Percentiles rank a stretch among this genome's conserved stretches.
Evolutionary conservation across 2,888 invertebrate genomes (phyloP).

Genomic region (Torymus aiolomorphi): DNA sequence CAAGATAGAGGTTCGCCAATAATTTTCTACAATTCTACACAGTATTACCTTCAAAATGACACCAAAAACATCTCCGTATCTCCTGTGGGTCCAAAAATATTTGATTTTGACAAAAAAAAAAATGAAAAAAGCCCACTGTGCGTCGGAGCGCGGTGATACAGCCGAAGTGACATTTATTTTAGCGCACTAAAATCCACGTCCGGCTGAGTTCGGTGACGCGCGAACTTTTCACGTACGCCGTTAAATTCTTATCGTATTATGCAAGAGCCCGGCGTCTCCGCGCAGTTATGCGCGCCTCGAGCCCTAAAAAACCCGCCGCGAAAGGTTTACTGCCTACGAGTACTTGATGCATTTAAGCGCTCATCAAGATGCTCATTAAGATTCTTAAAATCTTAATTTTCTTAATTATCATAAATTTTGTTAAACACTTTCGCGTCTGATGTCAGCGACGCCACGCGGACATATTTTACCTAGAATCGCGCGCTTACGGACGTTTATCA

Average conservation of each 20-base stretch:
- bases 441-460: not conserved
- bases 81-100: too few species aligned
- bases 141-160: not conserved
- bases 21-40: too few species aligned
- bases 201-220: not conserved
- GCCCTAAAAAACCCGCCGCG: conserved; percentile 26
- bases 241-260: conserved; percentile 47
- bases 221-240: conserved; percentile 27
- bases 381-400: conserved; percentile 52
- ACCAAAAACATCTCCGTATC: too few species aligned
- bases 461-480: conserved; percentile 35
- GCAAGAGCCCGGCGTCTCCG: conserved; percentile 18
- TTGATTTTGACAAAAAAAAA: too few species aligned
- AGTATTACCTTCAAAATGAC: too few species aligned
- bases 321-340: conserved; percentile 35
- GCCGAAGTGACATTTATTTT: conserved; percentile 21
- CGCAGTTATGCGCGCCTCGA: conserved; percentile 14
- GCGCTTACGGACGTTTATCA: conserved; percentile 26
- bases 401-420: conserved; percentile 49
- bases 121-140: too few species aligned
- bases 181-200: conserved; percentile 33
- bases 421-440: conserved; percentile 39
- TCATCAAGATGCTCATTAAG: conserved; percentile 52
- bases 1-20: too few species aligned
- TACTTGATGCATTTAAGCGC: conserved; percentile 40